phyloP scores from a whole-genome alignment of 64 coral and sea anemone genomes.

The Stichodactyla mertensii region DNA sequence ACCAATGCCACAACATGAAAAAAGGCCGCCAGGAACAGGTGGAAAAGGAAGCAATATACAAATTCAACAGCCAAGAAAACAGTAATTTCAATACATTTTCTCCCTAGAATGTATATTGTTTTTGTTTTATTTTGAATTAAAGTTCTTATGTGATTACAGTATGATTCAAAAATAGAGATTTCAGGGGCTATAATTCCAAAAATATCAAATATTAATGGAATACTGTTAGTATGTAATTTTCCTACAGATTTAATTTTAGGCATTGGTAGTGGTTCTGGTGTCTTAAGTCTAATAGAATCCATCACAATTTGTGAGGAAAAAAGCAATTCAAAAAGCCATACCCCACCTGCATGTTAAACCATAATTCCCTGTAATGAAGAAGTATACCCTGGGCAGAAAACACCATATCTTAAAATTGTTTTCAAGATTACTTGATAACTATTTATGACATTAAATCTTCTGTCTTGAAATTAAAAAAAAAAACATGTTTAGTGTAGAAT shows the following conservation, averaged over 20 bases:
- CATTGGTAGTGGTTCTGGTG: background rate
- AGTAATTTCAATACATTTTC: conserved; percentile 31
- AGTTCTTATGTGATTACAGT: background rate
- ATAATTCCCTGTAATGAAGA: too few relatives aligned
- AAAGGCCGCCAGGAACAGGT: conserved; percentile 58
- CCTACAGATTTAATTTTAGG: background rate
- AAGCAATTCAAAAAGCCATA: too few relatives aligned
- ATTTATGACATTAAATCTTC: too few relatives aligned
- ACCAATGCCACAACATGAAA: conserved; percentile 75
- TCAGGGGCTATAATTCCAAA: background rate
- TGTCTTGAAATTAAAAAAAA: too few relatives aligned
- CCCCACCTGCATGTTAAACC: too few relatives aligned
- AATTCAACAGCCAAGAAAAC: conserved; percentile 87
- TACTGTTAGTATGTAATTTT: background rate
- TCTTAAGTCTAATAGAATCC: too few relatives aligned
- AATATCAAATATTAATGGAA: background rate
- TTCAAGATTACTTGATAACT: too few relatives aligned
- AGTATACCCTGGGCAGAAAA: too few relatives aligned
- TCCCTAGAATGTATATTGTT: background rate
- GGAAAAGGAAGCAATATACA: conserved; percentile 30
- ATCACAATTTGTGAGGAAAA: too few relatives aligned
- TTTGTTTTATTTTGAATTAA: background rate
- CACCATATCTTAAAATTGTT: too few relatives aligned
- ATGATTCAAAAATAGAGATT: background rate
- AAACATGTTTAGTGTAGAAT: too few relatives aligned